Percentiles rank a stretch among this genome's conserved stretches.
Conservation (phyloP, 2,888 invertebrate species). For the Brachypterus glaber region DNA sequence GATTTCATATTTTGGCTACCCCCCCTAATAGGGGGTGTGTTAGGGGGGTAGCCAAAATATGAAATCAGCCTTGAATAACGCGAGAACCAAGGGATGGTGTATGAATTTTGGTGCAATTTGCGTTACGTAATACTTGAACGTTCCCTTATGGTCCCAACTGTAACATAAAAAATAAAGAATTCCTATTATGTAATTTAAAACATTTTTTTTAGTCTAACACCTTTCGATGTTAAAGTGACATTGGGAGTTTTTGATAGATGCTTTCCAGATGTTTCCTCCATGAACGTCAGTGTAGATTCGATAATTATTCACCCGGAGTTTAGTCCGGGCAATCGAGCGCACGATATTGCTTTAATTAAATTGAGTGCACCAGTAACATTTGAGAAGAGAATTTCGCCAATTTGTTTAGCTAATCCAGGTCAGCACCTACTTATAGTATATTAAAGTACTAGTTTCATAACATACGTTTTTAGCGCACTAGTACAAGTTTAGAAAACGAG, state of each 20-base stretch:
- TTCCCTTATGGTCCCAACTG: not conserved
- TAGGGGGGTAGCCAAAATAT: no score
- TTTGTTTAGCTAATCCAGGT: conserved; percentile 49
- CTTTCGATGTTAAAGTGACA: conserved; percentile 44
- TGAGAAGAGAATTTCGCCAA: conserved; percentile 46
- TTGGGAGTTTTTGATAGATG: conserved; percentile 49
- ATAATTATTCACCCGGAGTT: conserved; percentile 48
- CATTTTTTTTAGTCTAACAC: conserved; percentile 34
- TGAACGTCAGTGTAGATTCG: conserved; percentile 44
- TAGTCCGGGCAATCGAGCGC: conserved; percentile 42
- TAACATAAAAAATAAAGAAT: no score
- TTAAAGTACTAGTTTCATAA: no score
- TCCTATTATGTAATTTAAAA: conserved; percentile 7
- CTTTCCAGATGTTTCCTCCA: conserved; percentile 41
- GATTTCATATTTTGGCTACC: no score
- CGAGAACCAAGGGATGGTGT: no score
- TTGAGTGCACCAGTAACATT: conserved; percentile 45
- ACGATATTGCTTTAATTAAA: conserved; percentile 51
- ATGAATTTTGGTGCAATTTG: no score
- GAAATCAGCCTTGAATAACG: no score
- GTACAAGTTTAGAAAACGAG: no score
- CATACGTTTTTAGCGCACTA: no score
- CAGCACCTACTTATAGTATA: conserved; percentile 17
- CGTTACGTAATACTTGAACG: no score
- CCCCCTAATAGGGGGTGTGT: no score